A percentile compares a stretch with the other conserved stretches of the same genome.
Conservation (phyloP, 2,888 invertebrate species). For the Acleris literana region DNA sequence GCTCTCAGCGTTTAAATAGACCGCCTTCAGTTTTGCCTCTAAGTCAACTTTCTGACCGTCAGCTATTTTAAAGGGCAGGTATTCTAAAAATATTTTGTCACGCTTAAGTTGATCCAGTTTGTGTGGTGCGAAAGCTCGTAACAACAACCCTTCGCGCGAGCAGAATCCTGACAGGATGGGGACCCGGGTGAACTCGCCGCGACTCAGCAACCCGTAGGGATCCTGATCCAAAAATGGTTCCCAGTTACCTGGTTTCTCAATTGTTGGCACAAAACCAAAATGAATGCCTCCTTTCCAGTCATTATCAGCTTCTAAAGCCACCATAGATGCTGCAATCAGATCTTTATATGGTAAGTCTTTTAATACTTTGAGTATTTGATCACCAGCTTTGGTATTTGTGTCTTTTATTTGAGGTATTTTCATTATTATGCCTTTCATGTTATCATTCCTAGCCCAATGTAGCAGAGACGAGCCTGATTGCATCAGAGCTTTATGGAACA, state of each 20-base stretch:
- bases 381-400: slow-evolving; percentile 48
- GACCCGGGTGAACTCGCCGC: slow-evolving; percentile 73
- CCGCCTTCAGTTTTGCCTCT: slow-evolving; percentile 58
- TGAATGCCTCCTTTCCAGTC: slow-evolving; percentile 62
- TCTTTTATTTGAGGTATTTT: slow-evolving; percentile 59
- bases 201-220: slow-evolving; percentile 61
- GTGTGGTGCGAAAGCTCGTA: slow-evolving; percentile 46
- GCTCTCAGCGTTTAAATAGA: slow-evolving; percentile 72
- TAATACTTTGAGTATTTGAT: slow-evolving; percentile 60
- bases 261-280: slow-evolving; percentile 79
- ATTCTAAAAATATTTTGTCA: slow-evolving; percentile 30
- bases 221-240: slow-evolving; percentile 72
- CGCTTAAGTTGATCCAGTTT: slow-evolving; percentile 37
- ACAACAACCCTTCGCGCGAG: slow-evolving; percentile 72
- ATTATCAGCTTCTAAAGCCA: slow-evolving; percentile 48
- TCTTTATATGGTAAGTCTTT: slow-evolving; percentile 60
- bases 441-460: slow-evolving; percentile 73
- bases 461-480: slow-evolving; percentile 80
- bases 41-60: slow-evolving; percentile 48
- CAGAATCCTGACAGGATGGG: slow-evolving; percentile 79
- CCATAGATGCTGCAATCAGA: slow-evolving; percentile 59
- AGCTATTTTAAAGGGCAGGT: slow-evolving; percentile 27
- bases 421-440: slow-evolving; percentile 56
- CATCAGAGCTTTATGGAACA: slow-evolving; percentile 81
- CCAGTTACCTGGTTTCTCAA: slow-evolving; percentile 68